Evolutionary conservation across 2,888 invertebrate genomes (phyloP), one percentile per base, ranked within the genome.

Genomic region (Leptodirus hochenwartii): DNA sequence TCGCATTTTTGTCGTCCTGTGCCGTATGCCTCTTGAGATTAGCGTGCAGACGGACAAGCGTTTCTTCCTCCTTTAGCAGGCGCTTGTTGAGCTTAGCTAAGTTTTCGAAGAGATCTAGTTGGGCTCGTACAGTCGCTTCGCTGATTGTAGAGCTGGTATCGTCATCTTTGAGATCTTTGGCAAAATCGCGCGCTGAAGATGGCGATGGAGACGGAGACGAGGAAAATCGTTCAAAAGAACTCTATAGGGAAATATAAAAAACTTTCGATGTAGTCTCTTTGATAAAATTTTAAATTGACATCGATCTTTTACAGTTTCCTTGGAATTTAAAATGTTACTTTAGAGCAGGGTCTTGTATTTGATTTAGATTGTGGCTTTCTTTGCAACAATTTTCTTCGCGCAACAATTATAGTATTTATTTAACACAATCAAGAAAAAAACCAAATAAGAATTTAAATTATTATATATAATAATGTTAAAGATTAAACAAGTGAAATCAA

Each of bases 101-200:
- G 50, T 69, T 74, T 44, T 81, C 80, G 43, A 77, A 57, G 39
- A 78, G 59, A 42, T 74, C 69, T n/a, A 75, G 62, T 54, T 76
- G 72, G 47, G 69, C 67, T 39, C 54, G 53, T 16, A 63, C 39
- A 8, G 68, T 58, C 43, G 67, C 59, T 45, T 66, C 64, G 26
- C 67, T 64, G 2, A 42, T 63, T 54, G 46, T 56, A 37, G 48
- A 53, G 38, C 50, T 49, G 17, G 52, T 48, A 29, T 53, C 50
- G 34, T 51, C 55, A 38, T 53, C 53, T 27, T 51, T 40, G 29
- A 51, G 42, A 25, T 44, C 44, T 41, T 51, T 50, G 38, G 42
- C 44, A 35, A 51, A 47, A 29, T 53, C 53, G 29, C 53, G 51
- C n/a, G n/a, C n/a, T 2, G 53, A 54, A 3, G 53, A 51, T 15